Evolutionary conservation across 2,888 invertebrate species (phyloP).

Genomic region (Eupithecia pulchellata): DNA sequence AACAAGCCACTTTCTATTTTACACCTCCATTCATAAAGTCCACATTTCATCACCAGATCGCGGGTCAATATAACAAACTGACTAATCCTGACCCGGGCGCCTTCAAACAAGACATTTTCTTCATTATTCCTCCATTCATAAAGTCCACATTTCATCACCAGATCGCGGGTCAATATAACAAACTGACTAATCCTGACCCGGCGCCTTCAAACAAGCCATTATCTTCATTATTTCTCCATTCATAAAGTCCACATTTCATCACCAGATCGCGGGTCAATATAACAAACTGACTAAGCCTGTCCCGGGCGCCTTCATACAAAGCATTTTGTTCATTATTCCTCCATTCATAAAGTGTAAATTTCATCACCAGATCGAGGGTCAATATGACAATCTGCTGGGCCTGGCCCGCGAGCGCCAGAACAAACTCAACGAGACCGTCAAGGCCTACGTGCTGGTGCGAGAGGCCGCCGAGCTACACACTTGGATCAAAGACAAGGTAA

Average conservation of each 20-base stretch:
- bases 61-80: background rate
- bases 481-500: constrained; percentile 98
- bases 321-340: background rate
- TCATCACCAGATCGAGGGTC: constrained; percentile 92
- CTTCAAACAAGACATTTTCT: background rate
- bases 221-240: too few relatives aligned
- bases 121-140: background rate
- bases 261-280: background rate
- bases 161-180: constrained; percentile 97
- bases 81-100: background rate
- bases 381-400: constrained; percentile 95
- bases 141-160: constrained; percentile 66
- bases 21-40: too few relatives aligned
- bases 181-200: constrained; percentile 93
- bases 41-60: background rate
- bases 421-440: constrained; percentile 98
- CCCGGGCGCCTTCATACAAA: background rate
- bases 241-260: too few relatives aligned
- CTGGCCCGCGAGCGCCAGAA: constrained; percentile 96
- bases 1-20: too few relatives aligned
- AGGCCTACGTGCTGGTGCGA: constrained; percentile 98
- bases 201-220: too few relatives aligned
- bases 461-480: constrained; percentile 98
- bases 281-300: background rate
- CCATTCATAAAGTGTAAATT: background rate